phyloP scores from a whole-genome alignment of 2,888 invertebrate species.

The Dysmachus trigonus region DNA sequence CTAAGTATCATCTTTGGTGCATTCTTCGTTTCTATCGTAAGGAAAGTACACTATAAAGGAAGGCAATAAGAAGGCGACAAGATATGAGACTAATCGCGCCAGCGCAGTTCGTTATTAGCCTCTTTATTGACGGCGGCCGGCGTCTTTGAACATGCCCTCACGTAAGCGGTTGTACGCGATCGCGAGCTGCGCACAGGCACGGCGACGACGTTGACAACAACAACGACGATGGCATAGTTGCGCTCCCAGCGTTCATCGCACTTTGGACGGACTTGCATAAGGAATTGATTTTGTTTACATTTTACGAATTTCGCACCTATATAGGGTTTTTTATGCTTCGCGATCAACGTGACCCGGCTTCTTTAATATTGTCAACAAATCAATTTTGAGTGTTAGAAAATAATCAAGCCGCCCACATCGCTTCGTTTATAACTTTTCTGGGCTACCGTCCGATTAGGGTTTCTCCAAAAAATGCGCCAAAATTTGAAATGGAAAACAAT shows the following conservation, averaged over 20 bases:
- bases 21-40: conserved; percentile 1
- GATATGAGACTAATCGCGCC: conserved; percentile 34
- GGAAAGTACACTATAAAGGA: background rate
- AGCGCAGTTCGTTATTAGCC: conserved; percentile 32
- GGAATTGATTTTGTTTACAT: conserved; percentile 17
- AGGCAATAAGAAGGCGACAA: conserved; percentile 14
- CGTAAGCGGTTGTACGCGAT: background rate
- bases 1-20: background rate
- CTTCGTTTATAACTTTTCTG: background rate
- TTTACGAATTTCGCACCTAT: conserved; percentile 7
- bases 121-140: conserved; percentile 41
- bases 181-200: background rate
- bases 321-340: background rate
- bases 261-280: conserved; percentile 5
- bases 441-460: background rate
- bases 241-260: background rate
- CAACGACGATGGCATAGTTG: background rate
- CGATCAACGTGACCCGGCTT: background rate
- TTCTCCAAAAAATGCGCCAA: background rate
- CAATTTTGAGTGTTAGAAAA: background rate
- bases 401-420: background rate
- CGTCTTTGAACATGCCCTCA: conserved; percentile 28
- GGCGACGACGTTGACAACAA: background rate
- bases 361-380: background rate
- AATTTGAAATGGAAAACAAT: background rate